Evolutionary conservation across 2,113 vertebrate genomes (phyloP).

Genomic region (Toxotes jaculatrix): DNA sequence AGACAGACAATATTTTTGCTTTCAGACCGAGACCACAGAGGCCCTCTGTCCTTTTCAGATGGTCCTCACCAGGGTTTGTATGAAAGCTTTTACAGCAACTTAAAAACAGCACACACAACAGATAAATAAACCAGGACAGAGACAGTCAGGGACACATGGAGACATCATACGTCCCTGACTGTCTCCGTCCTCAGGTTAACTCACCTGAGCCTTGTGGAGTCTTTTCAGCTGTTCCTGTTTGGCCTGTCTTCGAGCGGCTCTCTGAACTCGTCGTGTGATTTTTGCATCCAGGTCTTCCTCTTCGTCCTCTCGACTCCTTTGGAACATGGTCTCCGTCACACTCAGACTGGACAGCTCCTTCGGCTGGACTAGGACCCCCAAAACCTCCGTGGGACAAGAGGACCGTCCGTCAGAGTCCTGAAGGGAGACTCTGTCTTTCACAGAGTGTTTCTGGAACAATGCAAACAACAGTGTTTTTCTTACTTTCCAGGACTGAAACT

Average conservation of each 20-base stretch:
- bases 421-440: neutral
- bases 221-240: slow-evolving; percentile 95
- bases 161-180: neutral
- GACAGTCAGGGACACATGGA: too few relatives aligned
- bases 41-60: too few relatives aligned
- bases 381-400: slow-evolving; percentile 74
- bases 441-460: slow-evolving; percentile 37
- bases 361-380: slow-evolving; percentile 65
- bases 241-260: slow-evolving; percentile 90
- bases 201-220: slow-evolving; percentile 94
- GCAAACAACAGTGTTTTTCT: neutral
- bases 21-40: too few relatives aligned
- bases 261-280: slow-evolving; percentile 90
- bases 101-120: too few relatives aligned
- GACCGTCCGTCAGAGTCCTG: slow-evolving; percentile 55
- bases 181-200: neutral
- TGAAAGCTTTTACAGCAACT: too few relatives aligned
- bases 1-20: neutral
- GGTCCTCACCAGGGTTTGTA: too few relatives aligned
- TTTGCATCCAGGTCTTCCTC: slow-evolving; percentile 90
- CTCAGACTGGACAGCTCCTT: slow-evolving; percentile 78
- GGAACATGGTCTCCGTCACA: slow-evolving; percentile 79
- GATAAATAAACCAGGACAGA: too few relatives aligned
- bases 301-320: slow-evolving; percentile 80
- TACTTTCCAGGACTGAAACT: neutral